A percentile compares a stretch with the other conserved stretches of the same genome.
These are phyloP conservation scores for Scomber scombrus DNA, from an alignment of 2,113 vertebrate genomes.

Conservation along the genomic window DNA sequence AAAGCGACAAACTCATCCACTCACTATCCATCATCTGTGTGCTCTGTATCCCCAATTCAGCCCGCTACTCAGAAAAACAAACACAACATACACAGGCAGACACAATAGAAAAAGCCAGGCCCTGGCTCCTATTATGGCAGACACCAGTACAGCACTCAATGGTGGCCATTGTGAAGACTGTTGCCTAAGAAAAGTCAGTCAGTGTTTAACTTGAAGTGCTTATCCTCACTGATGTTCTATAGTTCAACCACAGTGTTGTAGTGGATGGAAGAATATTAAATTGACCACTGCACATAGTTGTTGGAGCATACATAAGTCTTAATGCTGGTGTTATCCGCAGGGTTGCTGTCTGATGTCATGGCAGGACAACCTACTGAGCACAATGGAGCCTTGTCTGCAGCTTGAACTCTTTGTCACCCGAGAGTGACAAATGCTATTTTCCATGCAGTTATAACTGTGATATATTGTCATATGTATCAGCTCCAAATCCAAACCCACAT, in stretches of 20 bases:
- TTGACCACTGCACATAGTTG: background rate
- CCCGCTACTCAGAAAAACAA: slow-evolving; percentile 64
- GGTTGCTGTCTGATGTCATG: slow-evolving; percentile 68
- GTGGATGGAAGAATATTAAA: background rate
- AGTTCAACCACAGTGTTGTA: background rate
- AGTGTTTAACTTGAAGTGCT: slow-evolving; percentile 29
- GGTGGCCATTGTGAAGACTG: slow-evolving; percentile 73
- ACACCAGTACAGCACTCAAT: slow-evolving; percentile 71
- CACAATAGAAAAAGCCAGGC: slow-evolving; percentile 76
- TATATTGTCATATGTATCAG: background rate
- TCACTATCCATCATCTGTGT: slow-evolving; percentile 69
- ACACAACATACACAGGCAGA: slow-evolving; percentile 60
- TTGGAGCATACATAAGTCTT: slow-evolving; percentile 5
- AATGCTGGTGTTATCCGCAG: slow-evolving; percentile 17
- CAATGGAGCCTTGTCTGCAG: slow-evolving; percentile 72
- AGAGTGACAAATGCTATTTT: slow-evolving; percentile 40
- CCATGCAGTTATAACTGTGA: slow-evolving; percentile 2
- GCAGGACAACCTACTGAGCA: slow-evolving; percentile 47
- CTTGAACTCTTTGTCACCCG: slow-evolving; percentile 63
- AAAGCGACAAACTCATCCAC: slow-evolving; percentile 47
- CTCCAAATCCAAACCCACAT: background rate
- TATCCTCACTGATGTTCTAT: slow-evolving; percentile 1
- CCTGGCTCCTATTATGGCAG: slow-evolving; percentile 75
- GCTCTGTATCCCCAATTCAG: slow-evolving; percentile 56
- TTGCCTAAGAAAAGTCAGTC: slow-evolving; percentile 15